These are phyloP conservation scores for Adelges cooleyi DNA, from an alignment of 1,140 invertebrate genomes.

Conservation along the genomic window DNA sequence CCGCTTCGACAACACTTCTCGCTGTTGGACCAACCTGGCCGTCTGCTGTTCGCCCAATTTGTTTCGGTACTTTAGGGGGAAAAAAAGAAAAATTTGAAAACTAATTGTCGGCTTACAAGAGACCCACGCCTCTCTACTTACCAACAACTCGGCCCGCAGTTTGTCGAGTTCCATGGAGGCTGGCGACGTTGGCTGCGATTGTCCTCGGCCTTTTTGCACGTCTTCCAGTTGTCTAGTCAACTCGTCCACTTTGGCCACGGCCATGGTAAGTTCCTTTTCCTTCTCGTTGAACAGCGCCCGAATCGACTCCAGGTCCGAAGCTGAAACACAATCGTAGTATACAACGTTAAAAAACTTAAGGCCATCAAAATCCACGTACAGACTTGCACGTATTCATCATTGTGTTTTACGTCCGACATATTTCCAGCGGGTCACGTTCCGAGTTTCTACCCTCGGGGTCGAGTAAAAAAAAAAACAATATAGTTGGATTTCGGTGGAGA, in stretches of 20 bases:
- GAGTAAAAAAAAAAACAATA: background rate
- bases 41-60: slow-evolving; percentile 92
- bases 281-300: slow-evolving; percentile 93
- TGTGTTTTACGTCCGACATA: too few relatives aligned
- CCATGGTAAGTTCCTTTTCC: slow-evolving; percentile 88
- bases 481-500: background rate
- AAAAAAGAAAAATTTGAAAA: background rate
- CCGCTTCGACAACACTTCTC: slow-evolving; percentile 68
- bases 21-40: slow-evolving; percentile 68
- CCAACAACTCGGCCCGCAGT: slow-evolving; percentile 76
- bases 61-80: slow-evolving; percentile 67
- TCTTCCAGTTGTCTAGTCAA: slow-evolving; percentile 87
- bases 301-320: slow-evolving; percentile 88
- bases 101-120: background rate
- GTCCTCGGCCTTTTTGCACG: slow-evolving; percentile 52
- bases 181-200: slow-evolving; percentile 47
- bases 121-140: slow-evolving; percentile 41
- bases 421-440: too few relatives aligned
- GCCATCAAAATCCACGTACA: too few relatives aligned
- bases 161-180: slow-evolving; percentile 80
- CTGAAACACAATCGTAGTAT: too few relatives aligned
- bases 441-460: background rate
- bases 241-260: slow-evolving; percentile 90
- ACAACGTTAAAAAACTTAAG: too few relatives aligned
- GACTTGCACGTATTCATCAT: too few relatives aligned